phyloP scores from a whole-genome alignment of 2,113 vertebrate species.

The Burhinus oedicnemus region DNA sequence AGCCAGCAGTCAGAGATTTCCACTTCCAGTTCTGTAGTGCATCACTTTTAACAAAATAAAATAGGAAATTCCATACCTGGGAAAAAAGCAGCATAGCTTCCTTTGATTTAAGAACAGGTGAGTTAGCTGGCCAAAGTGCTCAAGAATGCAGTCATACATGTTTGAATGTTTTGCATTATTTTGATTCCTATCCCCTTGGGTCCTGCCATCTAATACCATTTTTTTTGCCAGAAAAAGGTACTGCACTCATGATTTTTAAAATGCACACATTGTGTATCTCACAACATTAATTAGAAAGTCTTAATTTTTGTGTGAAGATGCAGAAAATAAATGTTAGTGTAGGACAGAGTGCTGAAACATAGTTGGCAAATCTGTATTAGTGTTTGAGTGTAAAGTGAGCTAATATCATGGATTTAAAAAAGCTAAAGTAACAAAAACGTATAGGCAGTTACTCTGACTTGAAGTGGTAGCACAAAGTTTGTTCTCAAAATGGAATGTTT shows the following conservation, averaged over 20 bases:
- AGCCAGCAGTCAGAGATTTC: not conserved
- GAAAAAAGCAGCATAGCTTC: not conserved
- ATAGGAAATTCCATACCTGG: not conserved
- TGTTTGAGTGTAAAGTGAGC: not conserved
- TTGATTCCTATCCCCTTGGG: not conserved
- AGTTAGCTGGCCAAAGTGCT: not conserved
- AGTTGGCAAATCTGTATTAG: not conserved
- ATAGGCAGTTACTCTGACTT: slow-evolving; percentile 17
- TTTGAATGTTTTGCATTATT: slow-evolving; percentile 3
- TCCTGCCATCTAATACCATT: not conserved
- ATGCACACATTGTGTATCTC: not conserved
- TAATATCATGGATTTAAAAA: not conserved
- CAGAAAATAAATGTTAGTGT: not conserved
- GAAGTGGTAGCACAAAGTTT: slow-evolving; percentile 48
- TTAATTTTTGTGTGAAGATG: not conserved
- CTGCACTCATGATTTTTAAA: not conserved
- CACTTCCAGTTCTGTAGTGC: not conserved
- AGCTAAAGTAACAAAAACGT: not conserved
- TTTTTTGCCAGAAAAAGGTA: not conserved
- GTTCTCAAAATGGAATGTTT: slow-evolving; percentile 78
- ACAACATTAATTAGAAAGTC: not conserved
- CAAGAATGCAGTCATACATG: not conserved
- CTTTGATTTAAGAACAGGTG: not conserved
- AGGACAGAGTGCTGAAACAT: not conserved
- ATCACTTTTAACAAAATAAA: not conserved